These are phyloP conservation scores for Tromatobia lineatoria DNA, from an alignment of 2,888 invertebrate genomes.

Conservation along the genomic window DNA sequence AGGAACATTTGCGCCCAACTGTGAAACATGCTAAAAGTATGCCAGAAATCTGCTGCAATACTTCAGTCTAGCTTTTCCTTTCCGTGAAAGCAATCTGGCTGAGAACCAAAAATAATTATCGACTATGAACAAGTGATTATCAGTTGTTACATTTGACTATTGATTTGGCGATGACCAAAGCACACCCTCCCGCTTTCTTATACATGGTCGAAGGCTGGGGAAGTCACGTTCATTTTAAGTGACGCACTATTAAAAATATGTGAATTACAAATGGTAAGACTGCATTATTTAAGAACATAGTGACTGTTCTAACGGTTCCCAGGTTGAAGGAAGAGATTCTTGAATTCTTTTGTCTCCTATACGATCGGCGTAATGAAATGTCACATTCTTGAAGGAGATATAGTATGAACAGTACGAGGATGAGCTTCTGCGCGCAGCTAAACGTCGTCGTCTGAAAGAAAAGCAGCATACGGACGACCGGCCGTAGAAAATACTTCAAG, in stretches of 20 bases:
- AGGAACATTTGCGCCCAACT: slow-evolving; percentile 75
- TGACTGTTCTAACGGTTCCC: neutral
- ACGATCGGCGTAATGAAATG: slow-evolving; percentile 56
- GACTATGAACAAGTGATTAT: no score
- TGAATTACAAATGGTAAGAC: neutral
- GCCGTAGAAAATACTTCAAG: slow-evolving; percentile 49
- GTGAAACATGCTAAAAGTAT: slow-evolving; percentile 65
- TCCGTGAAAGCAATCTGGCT: neutral
- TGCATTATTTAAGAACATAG: slow-evolving; percentile 10
- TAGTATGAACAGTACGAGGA: slow-evolving; percentile 38
- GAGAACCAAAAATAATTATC: neutral
- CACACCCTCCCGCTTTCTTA: no score
- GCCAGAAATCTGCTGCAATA: neutral
- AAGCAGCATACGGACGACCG: slow-evolving; percentile 33
- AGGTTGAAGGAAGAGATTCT: slow-evolving; percentile 8
- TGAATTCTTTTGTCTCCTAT: slow-evolving; percentile 32
- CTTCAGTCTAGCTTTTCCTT: slow-evolving; percentile 28
- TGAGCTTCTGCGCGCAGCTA: slow-evolving; percentile 17
- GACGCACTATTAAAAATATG: neutral
- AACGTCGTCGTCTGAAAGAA: slow-evolving; percentile 35
- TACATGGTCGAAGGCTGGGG: no score
- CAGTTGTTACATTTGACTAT: no score
- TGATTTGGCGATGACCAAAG: no score
- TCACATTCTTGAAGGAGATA: slow-evolving; percentile 50
- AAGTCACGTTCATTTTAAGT: neutral